Base-by-base conservation (phyloP, 2,888 invertebrate species). In the Ormyrus labotus region DNA sequence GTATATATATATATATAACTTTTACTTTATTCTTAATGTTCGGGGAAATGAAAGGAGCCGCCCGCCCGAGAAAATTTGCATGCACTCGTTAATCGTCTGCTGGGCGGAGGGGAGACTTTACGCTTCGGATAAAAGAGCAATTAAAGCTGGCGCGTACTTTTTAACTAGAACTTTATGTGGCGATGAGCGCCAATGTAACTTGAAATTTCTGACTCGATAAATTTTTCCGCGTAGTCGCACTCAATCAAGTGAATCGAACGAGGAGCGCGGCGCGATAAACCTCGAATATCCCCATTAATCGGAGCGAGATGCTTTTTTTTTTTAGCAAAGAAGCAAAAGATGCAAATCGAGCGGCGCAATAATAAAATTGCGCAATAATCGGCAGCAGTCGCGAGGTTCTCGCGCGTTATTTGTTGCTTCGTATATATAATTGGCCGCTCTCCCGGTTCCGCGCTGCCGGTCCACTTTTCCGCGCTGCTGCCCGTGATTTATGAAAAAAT, bases 401-500 rank as follows among this genome's bases (percentile, higher is more conserved):
- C 51, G 51, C 11, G 55, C 53, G 61, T 55, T 73, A 73, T 73
- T 73, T 64, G 64, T 48, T 55, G 48, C 55, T n/a, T 64, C 57
- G 55, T 64, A 73, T 67, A 5, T 11, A 9, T 13, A 6, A 50
- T n/a, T 34, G 7, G 6, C 53, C 13, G 34, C 6, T 10, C 11
- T 60, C 19, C 70, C 5, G 8, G 0, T 47, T 19, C 11, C 7
- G 19, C 50, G n/a, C 55, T 45, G 34, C 11, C 7, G 19, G 3
- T 48, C 11, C n/a, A 50, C 34, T 72, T 72, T 72, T 63, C 8
- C n/a, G 45, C 53, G n/a, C 55, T 2, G 53, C 53, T 13, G 51
- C 51, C 53, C 51, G n/a, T 71, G 71, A 71, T 71, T 71, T 71
- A 71, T 71, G 51, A 51, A 71, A 70, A 61, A 71, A 61, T 5